phyloP scores from a whole-genome alignment of 2,797 vertebrate species.

The Schizopygopsis pylzovi region DNA sequence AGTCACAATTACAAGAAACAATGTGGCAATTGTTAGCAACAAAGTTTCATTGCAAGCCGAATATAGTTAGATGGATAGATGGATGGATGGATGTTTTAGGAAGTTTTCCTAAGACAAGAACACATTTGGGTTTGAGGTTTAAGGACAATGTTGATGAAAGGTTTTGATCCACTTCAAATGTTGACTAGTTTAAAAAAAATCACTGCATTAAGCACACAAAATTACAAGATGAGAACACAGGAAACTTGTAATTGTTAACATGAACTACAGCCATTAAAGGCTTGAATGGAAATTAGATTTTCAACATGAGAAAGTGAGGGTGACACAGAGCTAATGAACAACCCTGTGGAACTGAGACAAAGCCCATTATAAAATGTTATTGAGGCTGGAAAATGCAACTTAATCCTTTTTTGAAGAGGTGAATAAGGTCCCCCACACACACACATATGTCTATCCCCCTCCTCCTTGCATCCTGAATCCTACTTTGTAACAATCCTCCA shows the following conservation, averaged over 20 bases:
- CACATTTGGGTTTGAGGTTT: too few relatives aligned
- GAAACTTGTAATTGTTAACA: neutral
- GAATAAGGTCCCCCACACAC: slow-evolving; percentile 67
- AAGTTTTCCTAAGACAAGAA: too few relatives aligned
- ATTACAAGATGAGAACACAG: neutral
- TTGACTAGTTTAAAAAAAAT: neutral
- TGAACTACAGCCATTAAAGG: neutral
- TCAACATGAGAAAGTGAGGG: slow-evolving; percentile 9
- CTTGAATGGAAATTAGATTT: slow-evolving; percentile 16
- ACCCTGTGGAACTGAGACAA: slow-evolving; percentile 52
- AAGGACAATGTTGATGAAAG: too few relatives aligned
- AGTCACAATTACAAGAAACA: neutral
- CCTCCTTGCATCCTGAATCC: slow-evolving; percentile 27
- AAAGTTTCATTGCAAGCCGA: too few relatives aligned
- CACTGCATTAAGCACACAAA: neutral
- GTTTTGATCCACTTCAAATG: too few relatives aligned
- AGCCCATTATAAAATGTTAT: slow-evolving; percentile 14
- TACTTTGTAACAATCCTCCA: slow-evolving; percentile 46
- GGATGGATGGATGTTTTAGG: too few relatives aligned
- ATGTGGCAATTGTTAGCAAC: neutral
- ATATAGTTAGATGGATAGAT: too few relatives aligned
- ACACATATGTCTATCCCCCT: slow-evolving; percentile 15
- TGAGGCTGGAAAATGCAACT: slow-evolving; percentile 55
- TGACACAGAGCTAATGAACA: slow-evolving; percentile 44
- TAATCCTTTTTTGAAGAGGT: slow-evolving; percentile 62